Evolutionary conservation across 2,797 vertebrate genomes (phyloP).

Genomic region (Oreonectes daqikongensis): DNA sequence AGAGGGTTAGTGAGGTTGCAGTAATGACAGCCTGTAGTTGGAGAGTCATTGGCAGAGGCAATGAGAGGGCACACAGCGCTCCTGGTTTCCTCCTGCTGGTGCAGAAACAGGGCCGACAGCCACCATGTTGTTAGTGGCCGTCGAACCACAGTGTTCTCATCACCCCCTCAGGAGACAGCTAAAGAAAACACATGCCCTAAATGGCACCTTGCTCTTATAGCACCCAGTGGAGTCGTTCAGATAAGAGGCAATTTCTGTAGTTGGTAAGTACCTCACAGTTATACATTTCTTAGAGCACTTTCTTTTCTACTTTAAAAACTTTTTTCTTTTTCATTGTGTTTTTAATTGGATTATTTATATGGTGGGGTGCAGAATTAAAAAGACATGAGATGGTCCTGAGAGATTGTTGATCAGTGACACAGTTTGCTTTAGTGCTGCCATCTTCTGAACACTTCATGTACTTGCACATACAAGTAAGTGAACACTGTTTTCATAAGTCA

Average conservation of each 20-base stretch:
- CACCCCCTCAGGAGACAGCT: constrained; percentile 66
- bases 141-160: constrained; percentile 70
- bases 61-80: constrained; percentile 30
- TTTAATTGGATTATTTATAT: not conserved
- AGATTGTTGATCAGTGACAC: not conserved
- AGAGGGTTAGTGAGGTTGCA: constrained; percentile 21
- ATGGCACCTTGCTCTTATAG: constrained; percentile 32
- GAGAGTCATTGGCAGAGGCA: constrained; percentile 34
- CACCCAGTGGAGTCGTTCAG: constrained; percentile 36
- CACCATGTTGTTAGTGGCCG: constrained; percentile 71
- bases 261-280: not conserved
- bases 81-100: constrained; percentile 54
- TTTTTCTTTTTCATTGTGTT: not conserved
- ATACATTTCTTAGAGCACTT: not conserved
- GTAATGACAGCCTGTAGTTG: constrained; percentile 42
- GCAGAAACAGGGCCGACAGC: constrained; percentile 71
- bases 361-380: not conserved
- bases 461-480: not conserved
- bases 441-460: not conserved
- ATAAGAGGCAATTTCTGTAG: constrained; percentile 28
- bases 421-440: constrained; percentile 18
- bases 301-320: not conserved
- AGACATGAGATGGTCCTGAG: too few relatives aligned
- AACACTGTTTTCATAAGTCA: constrained; percentile 41
- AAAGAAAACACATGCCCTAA: constrained; percentile 51